Evolutionary conservation across 2,113 vertebrate species (phyloP).

Genomic region (Regulus satrapa): DNA sequence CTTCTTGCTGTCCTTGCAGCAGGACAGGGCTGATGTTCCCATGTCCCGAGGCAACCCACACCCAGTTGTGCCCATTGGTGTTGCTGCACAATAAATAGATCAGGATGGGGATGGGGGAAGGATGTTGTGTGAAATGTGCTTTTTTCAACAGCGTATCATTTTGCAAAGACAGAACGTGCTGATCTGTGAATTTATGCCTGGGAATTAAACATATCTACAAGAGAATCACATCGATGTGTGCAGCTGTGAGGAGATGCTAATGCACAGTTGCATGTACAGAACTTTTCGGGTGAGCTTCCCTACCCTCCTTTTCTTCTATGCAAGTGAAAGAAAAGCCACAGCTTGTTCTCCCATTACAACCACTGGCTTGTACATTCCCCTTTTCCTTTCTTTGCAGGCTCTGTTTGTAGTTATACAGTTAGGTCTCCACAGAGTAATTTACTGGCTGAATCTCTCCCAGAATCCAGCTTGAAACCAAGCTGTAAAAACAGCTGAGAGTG

Average conservation of each 20-base stretch:
- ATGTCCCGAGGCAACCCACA: not conserved
- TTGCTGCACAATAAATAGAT: not conserved
- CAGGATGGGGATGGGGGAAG: too few species aligned
- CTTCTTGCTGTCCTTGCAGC: not conserved
- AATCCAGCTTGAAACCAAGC: slow-evolving; percentile 91
- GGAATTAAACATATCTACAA: not conserved
- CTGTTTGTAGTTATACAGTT: slow-evolving; percentile 72
- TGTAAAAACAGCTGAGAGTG: slow-evolving; percentile 99
- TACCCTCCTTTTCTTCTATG: not conserved
- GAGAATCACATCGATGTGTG: not conserved
- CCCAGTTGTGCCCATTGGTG: not conserved
- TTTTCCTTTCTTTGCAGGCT: slow-evolving; percentile 69
- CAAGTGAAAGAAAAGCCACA: not conserved
- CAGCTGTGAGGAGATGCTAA: not conserved
- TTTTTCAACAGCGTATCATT: not conserved
- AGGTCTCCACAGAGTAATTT: slow-evolving; percentile 90
- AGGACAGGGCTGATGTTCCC: not conserved
- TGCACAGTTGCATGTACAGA: not conserved
- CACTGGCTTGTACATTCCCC: slow-evolving; percentile 52
- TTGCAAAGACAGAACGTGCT: not conserved
- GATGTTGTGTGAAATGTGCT: not conserved
- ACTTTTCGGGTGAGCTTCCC: not conserved
- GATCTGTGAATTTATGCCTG: not conserved
- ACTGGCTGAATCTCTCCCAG: slow-evolving; percentile 92
- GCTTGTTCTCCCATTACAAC: not conserved